Conservation (phyloP, 2,113 vertebrate species). For the Psilopogon haemacephalus region DNA sequence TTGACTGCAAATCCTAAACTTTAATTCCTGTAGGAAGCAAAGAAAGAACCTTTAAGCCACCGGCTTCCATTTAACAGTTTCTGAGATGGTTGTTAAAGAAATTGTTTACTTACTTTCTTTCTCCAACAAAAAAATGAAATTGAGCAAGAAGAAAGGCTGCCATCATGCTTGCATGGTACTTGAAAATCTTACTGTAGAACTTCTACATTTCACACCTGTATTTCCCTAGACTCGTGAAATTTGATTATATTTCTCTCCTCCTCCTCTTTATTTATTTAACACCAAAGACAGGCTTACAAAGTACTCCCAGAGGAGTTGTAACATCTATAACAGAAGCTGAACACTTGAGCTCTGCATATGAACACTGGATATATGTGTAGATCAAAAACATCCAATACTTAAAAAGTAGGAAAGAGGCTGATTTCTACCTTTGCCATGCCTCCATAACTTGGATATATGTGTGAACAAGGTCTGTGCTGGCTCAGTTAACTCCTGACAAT, state of each 20-base stretch:
- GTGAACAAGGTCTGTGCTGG: background rate
- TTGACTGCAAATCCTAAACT: background rate
- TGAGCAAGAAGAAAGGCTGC: background rate
- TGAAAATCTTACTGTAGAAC: background rate
- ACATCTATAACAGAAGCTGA: background rate
- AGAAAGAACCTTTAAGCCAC: background rate
- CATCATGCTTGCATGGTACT: background rate
- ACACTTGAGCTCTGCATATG: background rate
- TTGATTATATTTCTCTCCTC: background rate
- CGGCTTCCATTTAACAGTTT: background rate
- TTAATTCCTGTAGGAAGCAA: background rate
- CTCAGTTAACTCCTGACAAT: background rate
- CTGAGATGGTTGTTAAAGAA: background rate
- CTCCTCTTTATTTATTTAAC: background rate
- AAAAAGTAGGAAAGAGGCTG: background rate
- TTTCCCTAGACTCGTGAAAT: background rate
- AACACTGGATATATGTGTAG: background rate
- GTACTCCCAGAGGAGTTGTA: background rate
- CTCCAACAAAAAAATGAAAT: background rate
- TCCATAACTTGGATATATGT: background rate
- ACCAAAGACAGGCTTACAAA: background rate
- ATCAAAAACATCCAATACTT: background rate
- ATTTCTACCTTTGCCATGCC: background rate
- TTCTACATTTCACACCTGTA: background rate
- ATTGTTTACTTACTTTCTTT: background rate